Conservation (phyloP, 2,797 vertebrate genomes). For the Mormyrops boulengeri region DNA sequence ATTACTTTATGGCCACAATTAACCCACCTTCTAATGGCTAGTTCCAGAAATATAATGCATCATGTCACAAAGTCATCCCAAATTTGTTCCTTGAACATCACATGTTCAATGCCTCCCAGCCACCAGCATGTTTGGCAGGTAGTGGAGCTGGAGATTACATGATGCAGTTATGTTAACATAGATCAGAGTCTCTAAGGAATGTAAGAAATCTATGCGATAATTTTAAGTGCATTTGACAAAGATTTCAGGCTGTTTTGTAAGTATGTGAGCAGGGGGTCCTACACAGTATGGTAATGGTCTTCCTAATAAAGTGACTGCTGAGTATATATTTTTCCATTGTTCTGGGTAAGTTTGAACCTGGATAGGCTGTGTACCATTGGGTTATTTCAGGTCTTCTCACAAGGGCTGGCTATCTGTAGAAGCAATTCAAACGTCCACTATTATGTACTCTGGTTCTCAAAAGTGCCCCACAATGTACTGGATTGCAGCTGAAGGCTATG, state of each 20-base stretch:
- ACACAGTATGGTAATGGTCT: not conserved
- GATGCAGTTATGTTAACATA: not conserved
- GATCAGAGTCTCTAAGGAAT: not conserved
- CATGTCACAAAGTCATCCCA: not conserved
- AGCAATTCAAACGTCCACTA: not conserved
- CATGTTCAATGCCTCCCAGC: not conserved
- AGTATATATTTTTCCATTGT: not conserved
- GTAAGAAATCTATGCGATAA: not conserved
- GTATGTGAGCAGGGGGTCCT: not conserved
- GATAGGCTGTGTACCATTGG: slow-evolving; percentile 11
- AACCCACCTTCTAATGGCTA: not conserved
- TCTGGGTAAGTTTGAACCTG: not conserved
- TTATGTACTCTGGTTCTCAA: not conserved
- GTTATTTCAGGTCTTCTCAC: slow-evolving; percentile 29
- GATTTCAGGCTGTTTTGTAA: not conserved
- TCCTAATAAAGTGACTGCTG: not conserved
- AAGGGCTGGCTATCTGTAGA: not conserved
- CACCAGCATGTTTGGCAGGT: not conserved
- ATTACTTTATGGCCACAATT: not conserved
- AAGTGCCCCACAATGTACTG: not conserved
- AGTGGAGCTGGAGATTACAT: not conserved
- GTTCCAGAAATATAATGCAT: not conserved
- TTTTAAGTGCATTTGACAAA: not conserved
- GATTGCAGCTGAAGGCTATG: slow-evolving; percentile 2
- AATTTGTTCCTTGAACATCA: not conserved